phyloP scores from a whole-genome alignment of 2,888 invertebrate species.

The Eilema caniola region DNA sequence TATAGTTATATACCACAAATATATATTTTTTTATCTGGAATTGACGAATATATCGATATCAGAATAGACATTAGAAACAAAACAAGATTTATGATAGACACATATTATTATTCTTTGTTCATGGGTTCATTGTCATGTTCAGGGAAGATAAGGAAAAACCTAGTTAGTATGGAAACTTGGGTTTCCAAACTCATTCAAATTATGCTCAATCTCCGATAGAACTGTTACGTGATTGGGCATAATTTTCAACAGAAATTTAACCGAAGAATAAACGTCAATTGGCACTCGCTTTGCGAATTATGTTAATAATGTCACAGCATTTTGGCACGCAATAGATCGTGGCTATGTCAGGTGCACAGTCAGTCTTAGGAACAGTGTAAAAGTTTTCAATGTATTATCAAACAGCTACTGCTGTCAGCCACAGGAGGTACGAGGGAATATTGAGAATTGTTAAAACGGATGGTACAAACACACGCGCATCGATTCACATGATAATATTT shows the following conservation, averaged over 20 bases:
- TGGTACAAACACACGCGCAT: constrained; percentile 22
- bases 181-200: neutral
- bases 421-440: constrained; percentile 17
- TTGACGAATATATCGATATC: constrained; percentile 57
- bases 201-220: neutral
- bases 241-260: neutral
- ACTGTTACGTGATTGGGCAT: neutral
- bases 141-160: neutral
- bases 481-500: constrained; percentile 20
- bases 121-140: neutral
- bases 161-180: neutral
- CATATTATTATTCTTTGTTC: neutral
- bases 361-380: neutral
- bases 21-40: constrained; percentile 50
- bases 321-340: neutral
- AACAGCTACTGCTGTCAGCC: constrained; percentile 37
- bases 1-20: constrained; percentile 45
- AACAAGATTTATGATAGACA: neutral
- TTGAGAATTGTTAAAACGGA: constrained; percentile 24
- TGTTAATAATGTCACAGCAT: neutral
- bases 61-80: constrained; percentile 15
- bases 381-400: constrained; percentile 17
- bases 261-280: neutral
- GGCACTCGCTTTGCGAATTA: neutral
- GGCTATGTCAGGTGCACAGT: neutral